phyloP scores from a whole-genome alignment of 2,888 invertebrate genomes.

The Bibio marci region DNA sequence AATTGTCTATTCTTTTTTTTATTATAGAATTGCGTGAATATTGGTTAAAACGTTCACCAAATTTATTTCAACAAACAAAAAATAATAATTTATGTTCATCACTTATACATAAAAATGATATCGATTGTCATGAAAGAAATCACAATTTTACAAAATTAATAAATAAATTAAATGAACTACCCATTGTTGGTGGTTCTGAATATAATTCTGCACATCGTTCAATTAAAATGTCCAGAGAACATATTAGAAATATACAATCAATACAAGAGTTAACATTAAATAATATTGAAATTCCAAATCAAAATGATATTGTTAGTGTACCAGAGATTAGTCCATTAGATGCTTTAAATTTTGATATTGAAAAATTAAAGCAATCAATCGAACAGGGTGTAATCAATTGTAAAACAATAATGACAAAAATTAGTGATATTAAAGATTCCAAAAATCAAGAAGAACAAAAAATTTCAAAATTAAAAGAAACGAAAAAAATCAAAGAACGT shows the following conservation, averaged over 20 bases:
- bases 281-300: conserved; percentile 12
- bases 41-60: conserved; percentile 14
- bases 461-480: conserved; percentile 26
- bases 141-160: background rate
- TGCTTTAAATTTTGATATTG: conserved; percentile 13
- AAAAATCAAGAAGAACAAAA: conserved; percentile 25
- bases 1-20: background rate
- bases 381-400: conserved; percentile 21
- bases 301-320: conserved; percentile 11
- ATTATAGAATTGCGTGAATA: conserved; percentile 12
- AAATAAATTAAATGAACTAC: background rate
- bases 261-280: conserved; percentile 11
- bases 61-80: conserved; percentile 14
- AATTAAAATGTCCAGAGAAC: conserved; percentile 1
- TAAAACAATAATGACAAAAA: conserved; percentile 11
- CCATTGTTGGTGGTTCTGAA: background rate
- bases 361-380: conserved; percentile 24
- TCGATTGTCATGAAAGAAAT: conserved; percentile 5
- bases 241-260: conserved; percentile 3
- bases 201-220: too few relatives aligned
- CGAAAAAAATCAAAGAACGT: conserved; percentile 36
- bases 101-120: conserved; percentile 14
- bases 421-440: conserved; percentile 16
- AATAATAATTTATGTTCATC: conserved; percentile 13
- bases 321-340: conserved; percentile 8